A percentile compares a stretch with the other conserved stretches of the same genome.
Conservation (phyloP, 1,140 invertebrate species). For the Sinonovacula constricta region DNA sequence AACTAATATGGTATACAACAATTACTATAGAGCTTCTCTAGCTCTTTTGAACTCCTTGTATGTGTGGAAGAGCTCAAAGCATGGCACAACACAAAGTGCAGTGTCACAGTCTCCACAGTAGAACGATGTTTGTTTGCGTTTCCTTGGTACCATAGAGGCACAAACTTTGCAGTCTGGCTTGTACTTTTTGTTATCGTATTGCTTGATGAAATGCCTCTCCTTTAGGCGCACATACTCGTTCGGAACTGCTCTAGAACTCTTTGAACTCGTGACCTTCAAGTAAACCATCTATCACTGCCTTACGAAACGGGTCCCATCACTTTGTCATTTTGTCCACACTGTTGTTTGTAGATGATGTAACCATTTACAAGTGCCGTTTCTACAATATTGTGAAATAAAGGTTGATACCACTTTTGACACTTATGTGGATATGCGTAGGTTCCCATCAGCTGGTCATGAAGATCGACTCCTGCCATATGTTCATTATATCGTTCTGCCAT, state of each 20-base stretch:
- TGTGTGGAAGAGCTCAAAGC: constrained; percentile 7
- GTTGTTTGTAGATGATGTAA: constrained; percentile 29
- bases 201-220: not conserved
- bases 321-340: not conserved
- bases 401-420: constrained; percentile 42
- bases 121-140: too few relatives aligned
- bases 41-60: not conserved
- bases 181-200: constrained; percentile 7
- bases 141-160: not conserved
- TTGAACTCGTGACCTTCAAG: constrained; percentile 18
- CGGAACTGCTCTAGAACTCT: not conserved
- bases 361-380: constrained; percentile 22
- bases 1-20: too few relatives aligned
- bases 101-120: constrained; percentile 6
- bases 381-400: constrained; percentile 22
- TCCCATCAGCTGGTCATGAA: constrained; percentile 13
- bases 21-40: too few relatives aligned
- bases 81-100: not conserved
- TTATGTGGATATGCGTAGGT: constrained; percentile 23
- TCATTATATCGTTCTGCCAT: constrained; percentile 24
- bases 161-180: constrained; percentile 13
- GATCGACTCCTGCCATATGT: constrained; percentile 44
- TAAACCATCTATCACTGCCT: constrained; percentile 22
- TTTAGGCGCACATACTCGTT: not conserved
- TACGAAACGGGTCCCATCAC: not conserved